Conservation (phyloP, 2,797 vertebrate species). For the Naso thynnoides region DNA sequence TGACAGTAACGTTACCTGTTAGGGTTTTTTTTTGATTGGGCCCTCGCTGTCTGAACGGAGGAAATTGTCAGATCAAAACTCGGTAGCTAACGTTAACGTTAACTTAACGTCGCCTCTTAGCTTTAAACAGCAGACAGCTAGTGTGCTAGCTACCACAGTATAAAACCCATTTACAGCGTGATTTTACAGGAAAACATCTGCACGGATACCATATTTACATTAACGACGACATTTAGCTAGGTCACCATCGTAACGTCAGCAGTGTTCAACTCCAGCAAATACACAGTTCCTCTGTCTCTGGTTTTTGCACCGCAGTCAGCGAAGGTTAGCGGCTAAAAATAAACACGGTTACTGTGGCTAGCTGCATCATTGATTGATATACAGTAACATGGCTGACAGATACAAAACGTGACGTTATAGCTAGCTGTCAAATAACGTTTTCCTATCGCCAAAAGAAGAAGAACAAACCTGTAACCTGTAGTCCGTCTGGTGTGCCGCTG, state of each 20-base stretch:
- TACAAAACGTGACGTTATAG: constrained; percentile 61
- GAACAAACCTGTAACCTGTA: constrained; percentile 73
- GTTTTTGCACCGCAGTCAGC: constrained; percentile 61
- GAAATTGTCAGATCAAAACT: constrained; percentile 49
- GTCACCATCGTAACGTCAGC: neutral
- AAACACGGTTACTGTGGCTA: constrained; percentile 78
- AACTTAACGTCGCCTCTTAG: too few species aligned
- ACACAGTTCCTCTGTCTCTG: constrained; percentile 3
- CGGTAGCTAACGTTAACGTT: too few species aligned
- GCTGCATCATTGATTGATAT: constrained; percentile 81
- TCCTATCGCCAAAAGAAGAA: neutral
- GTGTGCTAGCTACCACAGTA: constrained; percentile 47
- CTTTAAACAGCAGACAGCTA: constrained; percentile 52
- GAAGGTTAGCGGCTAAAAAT: constrained; percentile 84
- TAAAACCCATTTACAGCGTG: constrained; percentile 16
- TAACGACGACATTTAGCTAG: neutral
- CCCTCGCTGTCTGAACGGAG: constrained; percentile 52
- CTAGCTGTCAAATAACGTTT: constrained; percentile 5
- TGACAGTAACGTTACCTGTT: neutral
- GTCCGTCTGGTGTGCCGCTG: constrained; percentile 71
- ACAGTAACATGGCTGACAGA: constrained; percentile 80
- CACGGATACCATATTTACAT: neutral
- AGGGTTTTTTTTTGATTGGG: constrained; percentile 30
- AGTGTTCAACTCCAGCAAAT: constrained; percentile 1
- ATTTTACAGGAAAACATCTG: constrained; percentile 13